phyloP scores from a whole-genome alignment of 2,113 vertebrate genomes.

The Corvus hawaiiensis region DNA sequence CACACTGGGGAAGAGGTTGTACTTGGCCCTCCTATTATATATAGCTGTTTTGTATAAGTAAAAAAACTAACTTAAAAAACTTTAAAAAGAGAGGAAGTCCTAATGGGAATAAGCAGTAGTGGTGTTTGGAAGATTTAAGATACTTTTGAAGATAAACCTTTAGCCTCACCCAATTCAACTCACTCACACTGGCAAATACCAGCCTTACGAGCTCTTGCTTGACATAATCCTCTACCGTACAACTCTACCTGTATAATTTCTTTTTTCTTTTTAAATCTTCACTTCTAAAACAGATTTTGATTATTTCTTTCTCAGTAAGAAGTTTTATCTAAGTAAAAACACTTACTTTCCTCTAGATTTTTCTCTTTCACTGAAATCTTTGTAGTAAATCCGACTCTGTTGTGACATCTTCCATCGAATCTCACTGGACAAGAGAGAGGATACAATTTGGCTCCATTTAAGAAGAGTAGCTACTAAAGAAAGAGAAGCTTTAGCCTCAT shows the following conservation, averaged over 20 bases:
- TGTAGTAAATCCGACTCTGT: neutral
- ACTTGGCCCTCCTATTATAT: neutral
- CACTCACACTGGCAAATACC: neutral
- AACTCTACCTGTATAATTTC: neutral
- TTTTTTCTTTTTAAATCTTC: neutral
- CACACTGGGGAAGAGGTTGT: neutral
- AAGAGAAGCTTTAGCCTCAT: neutral
- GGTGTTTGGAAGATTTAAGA: neutral
- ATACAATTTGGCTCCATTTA: neutral
- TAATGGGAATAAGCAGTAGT: neutral
- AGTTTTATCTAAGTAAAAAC: neutral
- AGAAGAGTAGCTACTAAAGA: neutral
- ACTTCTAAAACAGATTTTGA: neutral
- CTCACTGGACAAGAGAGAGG: neutral
- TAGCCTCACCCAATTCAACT: neutral
- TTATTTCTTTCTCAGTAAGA: neutral
- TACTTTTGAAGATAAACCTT: neutral
- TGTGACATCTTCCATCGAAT: neutral
- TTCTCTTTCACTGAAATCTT: neutral
- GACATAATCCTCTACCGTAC: neutral
- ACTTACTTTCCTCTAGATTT: neutral
- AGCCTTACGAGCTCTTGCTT: neutral
- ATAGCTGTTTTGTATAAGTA: neutral
- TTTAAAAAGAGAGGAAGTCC: neutral
- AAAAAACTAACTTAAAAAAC: neutral